These are phyloP conservation scores for Antigone vipio DNA, from an alignment of 2,113 vertebrate genomes.

Conservation along the genomic window DNA sequence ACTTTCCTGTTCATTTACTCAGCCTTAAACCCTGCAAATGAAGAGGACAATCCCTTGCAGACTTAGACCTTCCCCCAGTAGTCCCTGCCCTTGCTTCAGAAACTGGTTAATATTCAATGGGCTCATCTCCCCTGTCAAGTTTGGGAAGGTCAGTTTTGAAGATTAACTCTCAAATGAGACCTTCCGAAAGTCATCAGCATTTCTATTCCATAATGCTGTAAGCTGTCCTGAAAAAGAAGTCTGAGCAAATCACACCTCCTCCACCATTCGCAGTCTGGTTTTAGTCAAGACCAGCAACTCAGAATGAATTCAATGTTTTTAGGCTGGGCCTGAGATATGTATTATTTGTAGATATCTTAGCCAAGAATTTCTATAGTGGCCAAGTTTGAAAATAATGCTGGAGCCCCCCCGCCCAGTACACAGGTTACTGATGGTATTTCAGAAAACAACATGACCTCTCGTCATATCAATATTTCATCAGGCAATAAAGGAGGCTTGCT, in stretches of 20 bases:
- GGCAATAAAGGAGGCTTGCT: slow-evolving; percentile 22
- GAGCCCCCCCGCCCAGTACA: background rate
- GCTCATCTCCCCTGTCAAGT: background rate
- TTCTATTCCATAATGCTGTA: background rate
- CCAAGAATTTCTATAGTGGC: background rate
- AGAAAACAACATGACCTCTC: slow-evolving; percentile 43
- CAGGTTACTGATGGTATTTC: slow-evolving; percentile 58
- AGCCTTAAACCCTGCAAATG: background rate
- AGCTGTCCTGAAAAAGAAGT: background rate
- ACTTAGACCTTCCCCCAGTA: background rate
- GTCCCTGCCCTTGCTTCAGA: background rate
- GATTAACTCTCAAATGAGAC: background rate
- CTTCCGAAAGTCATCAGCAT: background rate
- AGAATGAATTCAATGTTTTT: background rate
- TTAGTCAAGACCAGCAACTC: background rate
- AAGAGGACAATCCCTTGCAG: background rate
- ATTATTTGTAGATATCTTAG: background rate
- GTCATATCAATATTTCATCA: slow-evolving; percentile 67
- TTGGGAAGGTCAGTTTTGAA: background rate
- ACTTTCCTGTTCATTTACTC: background rate
- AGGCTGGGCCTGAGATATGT: background rate
- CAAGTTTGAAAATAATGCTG: slow-evolving; percentile 28
- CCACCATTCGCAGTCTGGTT: background rate
- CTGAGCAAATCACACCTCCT: background rate
- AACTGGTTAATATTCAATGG: background rate